Conservation (phyloP, 2,888 invertebrate genomes). For the Diploptera punctata region DNA sequence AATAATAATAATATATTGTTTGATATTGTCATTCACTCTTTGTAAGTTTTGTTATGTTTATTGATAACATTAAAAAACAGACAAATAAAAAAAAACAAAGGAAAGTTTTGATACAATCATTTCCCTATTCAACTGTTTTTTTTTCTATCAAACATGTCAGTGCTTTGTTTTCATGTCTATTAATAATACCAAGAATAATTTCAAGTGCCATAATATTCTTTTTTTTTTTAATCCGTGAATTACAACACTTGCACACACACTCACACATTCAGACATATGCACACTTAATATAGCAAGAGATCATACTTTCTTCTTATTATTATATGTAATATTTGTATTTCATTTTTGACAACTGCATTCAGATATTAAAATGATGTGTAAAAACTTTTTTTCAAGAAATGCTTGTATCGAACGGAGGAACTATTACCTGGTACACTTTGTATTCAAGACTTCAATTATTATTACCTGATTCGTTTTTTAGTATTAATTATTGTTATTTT, state of each 20-base stretch:
- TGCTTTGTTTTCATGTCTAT: constrained; percentile 28
- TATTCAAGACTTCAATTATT: too few relatives aligned
- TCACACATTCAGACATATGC: not conserved
- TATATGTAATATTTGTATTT: not conserved
- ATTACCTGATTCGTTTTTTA: too few relatives aligned
- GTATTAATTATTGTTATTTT: too few relatives aligned
- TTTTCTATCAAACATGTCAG: constrained; percentile 29
- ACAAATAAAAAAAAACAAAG: not conserved
- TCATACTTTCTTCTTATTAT: constrained; percentile 18
- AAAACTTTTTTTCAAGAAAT: not conserved
- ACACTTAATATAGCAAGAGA: constrained; percentile 20
- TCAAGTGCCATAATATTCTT: constrained; percentile 31
- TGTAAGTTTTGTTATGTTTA: constrained; percentile 11
- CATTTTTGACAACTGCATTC: constrained; percentile 12
- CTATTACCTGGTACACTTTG: constrained; percentile 1
- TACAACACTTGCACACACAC: constrained; percentile 6
- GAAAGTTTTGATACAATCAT: constrained; percentile 23
- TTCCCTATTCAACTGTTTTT: constrained; percentile 13
- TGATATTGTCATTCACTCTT: constrained; percentile 31
- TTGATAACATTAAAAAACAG: constrained; percentile 5
- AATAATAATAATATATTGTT: too few relatives aligned
- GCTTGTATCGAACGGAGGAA: constrained; percentile 16
- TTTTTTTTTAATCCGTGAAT: constrained; percentile 23
- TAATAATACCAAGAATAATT: constrained; percentile 40
- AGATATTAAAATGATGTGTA: constrained; percentile 6